These are phyloP conservation scores for Dorcus hopei DNA, from an alignment of 2,888 invertebrate species.

Conservation along the genomic window DNA sequence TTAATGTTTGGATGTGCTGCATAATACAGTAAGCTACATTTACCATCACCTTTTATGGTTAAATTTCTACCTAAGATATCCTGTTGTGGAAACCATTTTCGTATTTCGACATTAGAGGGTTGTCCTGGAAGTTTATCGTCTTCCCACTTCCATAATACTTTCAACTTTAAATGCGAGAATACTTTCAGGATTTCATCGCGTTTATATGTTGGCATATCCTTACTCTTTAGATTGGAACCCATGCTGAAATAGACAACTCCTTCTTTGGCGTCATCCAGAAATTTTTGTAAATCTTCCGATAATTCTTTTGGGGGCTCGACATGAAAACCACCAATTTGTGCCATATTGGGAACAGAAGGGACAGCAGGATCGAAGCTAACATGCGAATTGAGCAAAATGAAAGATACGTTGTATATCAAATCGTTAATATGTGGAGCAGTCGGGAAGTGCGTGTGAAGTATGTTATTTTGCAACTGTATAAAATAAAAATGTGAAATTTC, in stretches of 20 bases:
- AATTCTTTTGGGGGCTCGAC: slow-evolving; percentile 30
- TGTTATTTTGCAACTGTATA: slow-evolving; percentile 29
- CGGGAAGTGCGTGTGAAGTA: slow-evolving; percentile 36
- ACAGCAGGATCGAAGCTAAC: slow-evolving; percentile 51
- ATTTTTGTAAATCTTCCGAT: slow-evolving; percentile 51
- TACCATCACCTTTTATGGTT: not conserved
- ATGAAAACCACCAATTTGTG: slow-evolving; percentile 58
- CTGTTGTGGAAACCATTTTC: slow-evolving; percentile 50
- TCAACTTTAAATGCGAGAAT: slow-evolving; percentile 56
- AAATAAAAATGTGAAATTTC: slow-evolving; percentile 30
- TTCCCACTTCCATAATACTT: slow-evolving; percentile 56
- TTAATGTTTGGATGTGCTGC: slow-evolving; percentile 28
- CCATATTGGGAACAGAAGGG: slow-evolving; percentile 54
- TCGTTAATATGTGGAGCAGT: slow-evolving; percentile 31
- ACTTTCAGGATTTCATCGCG: slow-evolving; percentile 55
- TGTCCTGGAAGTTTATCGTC: slow-evolving; percentile 40
- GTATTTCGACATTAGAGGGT: slow-evolving; percentile 46
- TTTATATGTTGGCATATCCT: slow-evolving; percentile 54
- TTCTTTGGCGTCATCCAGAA: slow-evolving; percentile 52
- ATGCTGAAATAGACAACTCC: slow-evolving; percentile 60
- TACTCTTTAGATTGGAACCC: slow-evolving; percentile 58
- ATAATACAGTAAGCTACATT: too few relatives aligned
- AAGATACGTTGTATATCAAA: slow-evolving; percentile 31
- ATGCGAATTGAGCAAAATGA: slow-evolving; percentile 45
- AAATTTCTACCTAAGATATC: slow-evolving; percentile 29